A percentile compares a stretch with the other conserved stretches of the same genome.
phyloP scores from a whole-genome alignment of 2,888 invertebrate species.

The Therioaphis trifolii region DNA sequence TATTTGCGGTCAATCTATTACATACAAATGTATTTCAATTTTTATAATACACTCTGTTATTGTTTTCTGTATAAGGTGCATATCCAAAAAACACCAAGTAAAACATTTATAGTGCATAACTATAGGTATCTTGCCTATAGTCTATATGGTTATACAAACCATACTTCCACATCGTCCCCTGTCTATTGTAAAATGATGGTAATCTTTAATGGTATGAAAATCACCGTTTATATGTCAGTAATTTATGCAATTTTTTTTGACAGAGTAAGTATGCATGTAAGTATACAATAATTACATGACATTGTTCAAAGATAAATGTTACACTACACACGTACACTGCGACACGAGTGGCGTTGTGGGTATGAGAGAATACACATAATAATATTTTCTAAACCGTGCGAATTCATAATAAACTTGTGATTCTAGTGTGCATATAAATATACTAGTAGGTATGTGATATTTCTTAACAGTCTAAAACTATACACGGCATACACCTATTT shows the following conservation, averaged over 20 bases:
- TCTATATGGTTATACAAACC: too few species aligned
- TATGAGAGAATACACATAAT: constrained; percentile 45
- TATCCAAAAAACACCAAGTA: not conserved
- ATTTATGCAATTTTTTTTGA: constrained; percentile 54
- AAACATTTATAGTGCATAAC: not conserved
- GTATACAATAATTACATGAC: constrained; percentile 41
- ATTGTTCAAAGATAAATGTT: constrained; percentile 12
- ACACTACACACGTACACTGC: not conserved
- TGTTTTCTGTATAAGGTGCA: not conserved
- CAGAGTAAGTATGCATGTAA: constrained; percentile 36
- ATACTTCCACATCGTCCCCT: not conserved
- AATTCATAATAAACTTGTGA: constrained; percentile 40
- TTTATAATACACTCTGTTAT: not conserved
- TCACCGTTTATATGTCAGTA: constrained; percentile 11
- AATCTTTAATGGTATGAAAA: not conserved
- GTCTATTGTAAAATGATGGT: constrained; percentile 20
- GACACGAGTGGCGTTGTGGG: constrained; percentile 15
- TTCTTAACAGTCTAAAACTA: constrained; percentile 8
- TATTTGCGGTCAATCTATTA: not conserved
- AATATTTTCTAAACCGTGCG: constrained; percentile 39
- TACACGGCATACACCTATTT: not conserved
- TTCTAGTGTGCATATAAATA: not conserved
- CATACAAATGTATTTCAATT: not conserved
- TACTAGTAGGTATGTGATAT: not conserved
- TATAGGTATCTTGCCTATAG: not conserved